These are phyloP conservation scores for Cassiopea andromeda DNA, from an alignment of 30 jellyfish, hydroid and myxozoan genomes.

Conservation along the genomic window DNA sequence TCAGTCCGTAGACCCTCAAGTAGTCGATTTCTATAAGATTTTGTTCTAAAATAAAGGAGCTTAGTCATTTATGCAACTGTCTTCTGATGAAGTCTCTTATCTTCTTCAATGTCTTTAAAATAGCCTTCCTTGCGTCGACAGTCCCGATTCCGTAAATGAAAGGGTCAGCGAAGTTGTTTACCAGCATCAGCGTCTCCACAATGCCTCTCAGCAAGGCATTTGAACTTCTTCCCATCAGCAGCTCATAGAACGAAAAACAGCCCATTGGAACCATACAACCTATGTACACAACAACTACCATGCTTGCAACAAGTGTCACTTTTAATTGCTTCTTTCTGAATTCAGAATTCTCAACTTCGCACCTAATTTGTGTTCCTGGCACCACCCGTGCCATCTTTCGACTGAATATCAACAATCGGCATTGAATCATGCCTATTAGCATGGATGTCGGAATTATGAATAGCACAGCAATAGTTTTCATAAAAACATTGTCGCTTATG, in stretches of 20 bases:
- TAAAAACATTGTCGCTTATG: not conserved
- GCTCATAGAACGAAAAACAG: not conserved
- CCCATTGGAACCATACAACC: not conserved
- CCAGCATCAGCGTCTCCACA: not conserved
- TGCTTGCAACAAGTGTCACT: conserved; percentile 6
- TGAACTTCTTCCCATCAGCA: not conserved
- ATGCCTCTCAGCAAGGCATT: not conserved
- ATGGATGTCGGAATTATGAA: not conserved
- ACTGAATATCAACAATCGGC: not conserved
- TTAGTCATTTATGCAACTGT: not conserved
- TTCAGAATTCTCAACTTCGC: not conserved
- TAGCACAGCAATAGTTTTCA: not conserved
- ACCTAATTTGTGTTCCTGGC: not conserved
- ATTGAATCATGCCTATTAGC: not conserved
- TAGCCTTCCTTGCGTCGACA: not conserved
- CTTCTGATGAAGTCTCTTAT: not conserved
- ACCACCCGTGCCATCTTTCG: not conserved
- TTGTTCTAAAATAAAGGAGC: no score
- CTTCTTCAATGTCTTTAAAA: not conserved
- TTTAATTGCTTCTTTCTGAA: not conserved
- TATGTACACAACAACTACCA: not conserved
- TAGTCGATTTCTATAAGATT: no score
- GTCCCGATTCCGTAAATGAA: conserved; percentile 4
- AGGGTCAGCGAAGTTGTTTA: not conserved
- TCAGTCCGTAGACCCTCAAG: no score